These are phyloP conservation scores for Eufriesea mexicana DNA, from an alignment of 1,140 invertebrate genomes.

Conservation along the genomic window DNA sequence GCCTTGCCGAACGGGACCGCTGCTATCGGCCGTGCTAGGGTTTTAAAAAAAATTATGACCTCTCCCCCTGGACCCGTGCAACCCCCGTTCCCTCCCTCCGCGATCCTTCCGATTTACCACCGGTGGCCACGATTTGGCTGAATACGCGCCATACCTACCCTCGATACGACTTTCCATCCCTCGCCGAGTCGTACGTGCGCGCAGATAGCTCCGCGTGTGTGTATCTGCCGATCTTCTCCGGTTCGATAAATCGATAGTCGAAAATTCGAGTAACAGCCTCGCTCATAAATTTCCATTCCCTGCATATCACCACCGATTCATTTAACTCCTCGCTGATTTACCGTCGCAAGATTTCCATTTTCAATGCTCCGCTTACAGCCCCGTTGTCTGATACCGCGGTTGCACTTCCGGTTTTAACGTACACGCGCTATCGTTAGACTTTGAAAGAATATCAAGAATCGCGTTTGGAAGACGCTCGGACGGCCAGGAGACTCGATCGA, in stretches of 20 bases:
- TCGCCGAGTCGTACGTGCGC: neutral
- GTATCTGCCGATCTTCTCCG: neutral
- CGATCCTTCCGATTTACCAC: conserved; percentile 36
- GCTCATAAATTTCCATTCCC: conserved; percentile 6
- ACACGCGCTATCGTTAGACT: too few species aligned
- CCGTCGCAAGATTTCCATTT: conserved; percentile 1
- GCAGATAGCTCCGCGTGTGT: neutral
- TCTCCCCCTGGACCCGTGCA: neutral
- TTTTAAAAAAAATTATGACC: conserved; percentile 37
- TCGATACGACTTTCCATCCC: neutral
- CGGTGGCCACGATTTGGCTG: neutral
- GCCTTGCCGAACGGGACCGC: neutral
- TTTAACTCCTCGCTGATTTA: conserved; percentile 13
- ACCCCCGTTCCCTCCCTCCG: neutral
- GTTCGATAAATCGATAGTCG: conserved; percentile 15
- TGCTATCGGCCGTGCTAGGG: neutral
- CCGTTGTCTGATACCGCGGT: neutral
- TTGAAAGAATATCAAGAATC: too few species aligned
- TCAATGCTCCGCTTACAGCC: neutral
- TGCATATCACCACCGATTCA: neutral
- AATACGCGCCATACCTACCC: neutral
- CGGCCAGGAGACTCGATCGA: too few species aligned
- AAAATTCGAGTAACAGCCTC: conserved; percentile 26
- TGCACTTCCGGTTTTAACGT: too few species aligned
- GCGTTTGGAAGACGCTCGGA: too few species aligned